A percentile compares a stretch with the other conserved stretches of the same genome.
These are phyloP conservation scores for Potorous gilbertii DNA, from an alignment of 2,797 vertebrate species.

Conservation along the genomic window DNA sequence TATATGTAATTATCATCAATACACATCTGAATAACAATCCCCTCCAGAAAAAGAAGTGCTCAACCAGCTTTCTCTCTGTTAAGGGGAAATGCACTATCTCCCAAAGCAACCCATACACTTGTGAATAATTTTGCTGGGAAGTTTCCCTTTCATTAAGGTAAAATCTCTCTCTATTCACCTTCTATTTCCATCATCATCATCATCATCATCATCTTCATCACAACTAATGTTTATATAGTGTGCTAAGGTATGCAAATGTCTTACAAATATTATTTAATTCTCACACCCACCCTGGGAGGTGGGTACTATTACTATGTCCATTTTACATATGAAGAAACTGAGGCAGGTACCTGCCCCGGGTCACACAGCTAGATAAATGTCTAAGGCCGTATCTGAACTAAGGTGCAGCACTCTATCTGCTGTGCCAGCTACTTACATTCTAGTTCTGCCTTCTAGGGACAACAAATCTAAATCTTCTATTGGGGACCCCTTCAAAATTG, in stretches of 20 bases:
- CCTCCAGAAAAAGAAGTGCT: not conserved
- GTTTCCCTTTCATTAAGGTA: not conserved
- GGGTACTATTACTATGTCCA: not conserved
- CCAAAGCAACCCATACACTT: not conserved
- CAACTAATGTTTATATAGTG: not conserved
- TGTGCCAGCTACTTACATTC: not conserved
- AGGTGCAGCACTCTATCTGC: not conserved
- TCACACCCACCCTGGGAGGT: not conserved
- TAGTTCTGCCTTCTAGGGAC: not conserved
- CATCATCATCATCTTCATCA: not conserved
- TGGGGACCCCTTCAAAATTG: not conserved
- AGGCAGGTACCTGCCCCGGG: constrained; percentile 10
- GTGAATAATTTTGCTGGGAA: not conserved
- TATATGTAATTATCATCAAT: not conserved
- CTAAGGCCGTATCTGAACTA: not conserved
- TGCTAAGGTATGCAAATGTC: not conserved
- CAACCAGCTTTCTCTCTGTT: not conserved
- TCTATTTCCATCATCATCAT: not conserved
- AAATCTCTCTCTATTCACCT: not conserved
- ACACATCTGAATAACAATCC: not conserved
- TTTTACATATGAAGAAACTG: constrained; percentile 12
- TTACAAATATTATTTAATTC: constrained; percentile 1
- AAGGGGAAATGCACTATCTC: not conserved
- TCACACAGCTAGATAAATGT: not conserved
- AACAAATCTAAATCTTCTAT: not conserved